Base-by-base conservation (phyloP, 2,113 vertebrate species). In the Oryzias melastigma region DNA sequence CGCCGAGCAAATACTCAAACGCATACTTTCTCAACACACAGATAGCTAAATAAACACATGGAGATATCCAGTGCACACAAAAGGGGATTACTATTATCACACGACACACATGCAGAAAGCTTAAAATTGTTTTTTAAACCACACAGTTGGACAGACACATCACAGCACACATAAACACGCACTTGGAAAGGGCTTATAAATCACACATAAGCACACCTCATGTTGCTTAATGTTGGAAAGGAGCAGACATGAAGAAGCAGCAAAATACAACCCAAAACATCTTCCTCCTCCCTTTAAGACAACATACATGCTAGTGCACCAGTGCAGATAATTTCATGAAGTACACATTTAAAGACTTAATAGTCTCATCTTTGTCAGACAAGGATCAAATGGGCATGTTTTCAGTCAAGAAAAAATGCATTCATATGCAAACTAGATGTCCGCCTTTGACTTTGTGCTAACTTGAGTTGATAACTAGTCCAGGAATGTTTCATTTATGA, bases 31-130 rank as follows among this genome's bases (percentile, higher is more conserved):
- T 35, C 62, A 51, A 67, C 40, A 55, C 63, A 68, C 52, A 53
- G 22, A 51, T 18, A 64, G 19, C n/a, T 20, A 52, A 13, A 46
- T 1, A 42, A 40, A 57, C 13, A 63, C 56, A 60, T 48, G 58
- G 51, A 51, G 22, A 43, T 19, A 46, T 46, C 45, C 43, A 20
- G 5, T 19, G 57, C 52, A 47, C 10, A 68, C 62, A 75, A 58
- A 77, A 44, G 25, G 53, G 62, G 73, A 74, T 84, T 84, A 84
- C 52, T 81, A 73, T 68, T 73, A 74, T 75, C 19, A 47, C 19
- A 10, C 60, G 17, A 62, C 44, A 27, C 62, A 65, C 65, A 70
- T 6, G 45, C 72, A 75, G 19, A 42, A 65, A 58, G 70, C 73
- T 71, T 79, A 69, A 70, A 65, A 41, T 41, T n/a, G 24, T 20